Base-by-base conservation (phyloP, 1,140 invertebrate species). In the Acromyrmex echinatior region DNA sequence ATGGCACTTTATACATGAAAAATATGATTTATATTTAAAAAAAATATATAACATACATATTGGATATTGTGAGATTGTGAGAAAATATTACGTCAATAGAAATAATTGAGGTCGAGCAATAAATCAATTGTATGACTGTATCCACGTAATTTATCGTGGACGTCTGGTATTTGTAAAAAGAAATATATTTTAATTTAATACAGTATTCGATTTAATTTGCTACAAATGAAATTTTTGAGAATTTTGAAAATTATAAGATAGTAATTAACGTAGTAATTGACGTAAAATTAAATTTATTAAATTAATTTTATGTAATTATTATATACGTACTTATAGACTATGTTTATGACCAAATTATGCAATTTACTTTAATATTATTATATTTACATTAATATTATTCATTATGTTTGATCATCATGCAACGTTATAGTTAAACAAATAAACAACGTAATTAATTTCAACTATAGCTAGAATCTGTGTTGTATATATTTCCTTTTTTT, bases 51-150 rank as follows among this genome's bases (percentile, higher is more conserved):
- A n/a, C 16, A 28, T n/a, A 58, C n/a, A 58, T 9, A 58, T 56
- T 81, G 78, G 12, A 77, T 45, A 62, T 77, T 62, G 74, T 62
- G 77, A 80, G n/a, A 81, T 81, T 71, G 66, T 51, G 49, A 70
- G 65, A 81, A 81, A 66, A 70, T 70, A 80, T 16, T 65, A 39
- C n/a, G 16, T 81, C 31, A 21, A 71, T 71, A 56, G 31, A 81
- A 71, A 70, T 80, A 81, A 81, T 71, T 71, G 49, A 81, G 31
- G 78, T 39, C 65, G 31, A 39, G 65, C 31, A 28, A 71, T 81
- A 71, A 71, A 71, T 81, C 78, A 81, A 81, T 81, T 56, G 65
- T 16, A 21, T 39, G 49, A 9, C 78, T 70, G 71, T 45, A 58
- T 58, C 56, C 65, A 58, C n/a, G 65, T 81, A 81, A 81, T 81